Conservation (phyloP, 2,797 vertebrate species). For the Onychomys arenicola region DNA sequence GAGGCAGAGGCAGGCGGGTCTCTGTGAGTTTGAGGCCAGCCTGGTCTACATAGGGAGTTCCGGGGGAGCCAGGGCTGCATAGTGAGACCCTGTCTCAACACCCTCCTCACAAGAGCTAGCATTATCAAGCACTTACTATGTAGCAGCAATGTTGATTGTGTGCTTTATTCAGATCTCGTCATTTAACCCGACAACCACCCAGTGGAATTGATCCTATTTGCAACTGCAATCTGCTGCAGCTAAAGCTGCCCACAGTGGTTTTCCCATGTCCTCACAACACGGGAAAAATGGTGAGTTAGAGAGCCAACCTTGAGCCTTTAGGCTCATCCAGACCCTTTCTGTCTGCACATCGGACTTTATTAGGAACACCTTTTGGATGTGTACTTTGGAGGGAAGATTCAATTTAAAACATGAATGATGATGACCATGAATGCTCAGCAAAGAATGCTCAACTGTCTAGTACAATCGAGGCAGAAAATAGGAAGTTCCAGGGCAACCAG, state of each 20-base stretch:
- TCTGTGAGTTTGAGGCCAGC: not conserved
- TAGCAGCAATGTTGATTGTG: not conserved
- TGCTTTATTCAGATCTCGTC: not conserved
- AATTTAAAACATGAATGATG: not conserved
- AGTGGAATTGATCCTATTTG: not conserved
- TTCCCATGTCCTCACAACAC: not conserved
- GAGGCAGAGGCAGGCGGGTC: not conserved
- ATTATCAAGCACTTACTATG: not conserved
- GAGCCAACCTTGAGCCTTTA: not conserved
- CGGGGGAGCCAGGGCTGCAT: not conserved
- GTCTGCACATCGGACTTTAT: not conserved
- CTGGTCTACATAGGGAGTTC: not conserved
- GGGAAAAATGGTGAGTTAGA: not conserved
- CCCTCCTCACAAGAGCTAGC: too few relatives aligned
- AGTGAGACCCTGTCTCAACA: not conserved
- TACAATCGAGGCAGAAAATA: not conserved
- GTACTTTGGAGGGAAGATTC: not conserved
- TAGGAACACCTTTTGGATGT: not conserved
- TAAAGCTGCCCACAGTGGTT: not conserved
- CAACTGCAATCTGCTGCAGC: not conserved
- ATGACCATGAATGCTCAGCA: not conserved
- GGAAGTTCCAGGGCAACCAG: not conserved
- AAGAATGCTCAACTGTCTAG: not conserved
- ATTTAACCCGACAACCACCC: not conserved
- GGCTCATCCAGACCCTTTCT: not conserved